A percentile compares a stretch with the other conserved stretches of the same genome.
phyloP scores from a whole-genome alignment of 2,888 invertebrate species.

The Acanthosepion pharaonis region DNA sequence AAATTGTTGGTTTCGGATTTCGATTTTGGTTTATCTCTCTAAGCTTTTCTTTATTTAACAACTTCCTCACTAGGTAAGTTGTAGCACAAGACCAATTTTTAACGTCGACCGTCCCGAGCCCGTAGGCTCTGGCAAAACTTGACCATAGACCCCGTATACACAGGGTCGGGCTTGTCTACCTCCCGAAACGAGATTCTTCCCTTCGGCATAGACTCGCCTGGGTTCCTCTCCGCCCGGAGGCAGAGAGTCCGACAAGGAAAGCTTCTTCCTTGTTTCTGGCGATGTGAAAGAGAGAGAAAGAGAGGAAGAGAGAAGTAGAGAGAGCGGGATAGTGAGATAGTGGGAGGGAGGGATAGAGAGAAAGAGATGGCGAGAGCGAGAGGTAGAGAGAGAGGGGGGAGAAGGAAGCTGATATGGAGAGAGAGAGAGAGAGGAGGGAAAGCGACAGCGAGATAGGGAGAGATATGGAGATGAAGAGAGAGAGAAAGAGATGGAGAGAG shows the following conservation, averaged over 20 bases:
- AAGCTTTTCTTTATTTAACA: too few species aligned
- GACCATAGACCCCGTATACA: neutral
- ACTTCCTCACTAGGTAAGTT: too few species aligned
- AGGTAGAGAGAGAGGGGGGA: neutral
- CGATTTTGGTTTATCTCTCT: too few species aligned
- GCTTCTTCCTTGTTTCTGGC: neutral
- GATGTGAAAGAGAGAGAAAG: neutral
- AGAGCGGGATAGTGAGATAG: too few species aligned
- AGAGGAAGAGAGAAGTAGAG: neutral
- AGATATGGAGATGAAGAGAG: neutral
- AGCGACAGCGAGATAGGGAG: neutral
- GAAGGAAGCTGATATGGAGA: neutral
- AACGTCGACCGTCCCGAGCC: too few species aligned
- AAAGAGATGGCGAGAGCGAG: neutral
- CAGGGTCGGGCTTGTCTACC: neutral
- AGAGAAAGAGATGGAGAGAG: neutral
- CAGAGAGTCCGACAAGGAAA: neutral
- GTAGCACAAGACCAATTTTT: too few species aligned
- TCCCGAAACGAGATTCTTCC: too few species aligned
- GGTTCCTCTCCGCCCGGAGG: too few species aligned
- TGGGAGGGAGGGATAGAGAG: too few species aligned
- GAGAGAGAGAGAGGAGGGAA: neutral
- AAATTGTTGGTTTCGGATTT: too few species aligned
- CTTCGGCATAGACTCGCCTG: too few species aligned
- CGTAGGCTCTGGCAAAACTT: too few species aligned